phyloP scores from a whole-genome alignment of 2,113 vertebrate genomes.

The Mesembrinibis cayennensis region DNA sequence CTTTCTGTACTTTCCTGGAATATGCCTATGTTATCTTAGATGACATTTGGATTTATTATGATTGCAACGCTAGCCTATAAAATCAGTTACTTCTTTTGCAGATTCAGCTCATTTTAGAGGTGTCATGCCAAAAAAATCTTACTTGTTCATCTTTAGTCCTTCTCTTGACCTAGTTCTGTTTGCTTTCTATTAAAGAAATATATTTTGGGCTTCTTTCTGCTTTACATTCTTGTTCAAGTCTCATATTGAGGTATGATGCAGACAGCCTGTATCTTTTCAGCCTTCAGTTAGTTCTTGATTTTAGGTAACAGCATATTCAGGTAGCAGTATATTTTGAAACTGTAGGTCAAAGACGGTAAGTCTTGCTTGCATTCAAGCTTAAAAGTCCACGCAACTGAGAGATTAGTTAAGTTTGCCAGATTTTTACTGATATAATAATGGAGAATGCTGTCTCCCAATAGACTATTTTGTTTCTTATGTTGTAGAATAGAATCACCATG shows the following conservation, averaged over 20 bases:
- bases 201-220: background rate
- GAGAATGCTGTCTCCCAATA: background rate
- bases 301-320: background rate
- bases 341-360: background rate
- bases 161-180: background rate
- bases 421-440: background rate
- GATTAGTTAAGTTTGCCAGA: background rate
- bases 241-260: background rate
- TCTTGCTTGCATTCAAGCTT: background rate
- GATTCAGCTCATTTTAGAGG: background rate
- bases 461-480: background rate
- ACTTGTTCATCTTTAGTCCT: background rate
- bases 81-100: background rate
- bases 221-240: background rate
- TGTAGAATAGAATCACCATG: background rate
- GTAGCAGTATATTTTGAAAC: background rate
- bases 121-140: background rate
- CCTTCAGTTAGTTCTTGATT: background rate
- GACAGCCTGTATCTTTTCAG: background rate
- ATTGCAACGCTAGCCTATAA: background rate
- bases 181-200: background rate
- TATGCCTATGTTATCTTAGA: background rate
- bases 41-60: background rate
- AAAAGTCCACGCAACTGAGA: background rate
- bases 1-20: background rate